A percentile compares a stretch with the other conserved stretches of the same genome.
phyloP scores from a whole-genome alignment of 2,888 invertebrate species.

The Coleophora deauratella region DNA sequence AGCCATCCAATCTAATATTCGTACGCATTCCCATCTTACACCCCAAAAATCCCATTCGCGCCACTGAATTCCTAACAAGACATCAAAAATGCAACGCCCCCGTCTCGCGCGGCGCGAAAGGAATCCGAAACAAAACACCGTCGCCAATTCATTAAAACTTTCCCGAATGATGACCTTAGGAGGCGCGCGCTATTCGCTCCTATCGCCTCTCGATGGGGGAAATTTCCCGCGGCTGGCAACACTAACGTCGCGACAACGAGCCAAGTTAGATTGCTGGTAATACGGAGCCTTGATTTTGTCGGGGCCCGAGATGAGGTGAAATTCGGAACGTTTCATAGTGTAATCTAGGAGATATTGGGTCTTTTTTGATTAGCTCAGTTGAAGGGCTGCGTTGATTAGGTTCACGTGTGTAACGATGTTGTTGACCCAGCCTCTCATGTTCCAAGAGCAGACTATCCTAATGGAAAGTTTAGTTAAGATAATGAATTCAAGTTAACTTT shows the following conservation, averaged over 20 bases:
- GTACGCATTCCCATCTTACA: background rate
- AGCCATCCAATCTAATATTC: background rate
- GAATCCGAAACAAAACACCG: conserved; percentile 26
- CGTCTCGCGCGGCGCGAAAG: conserved; percentile 11
- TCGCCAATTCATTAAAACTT: conserved; percentile 61
- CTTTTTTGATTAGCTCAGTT: too few relatives aligned
- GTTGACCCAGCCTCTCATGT: too few relatives aligned
- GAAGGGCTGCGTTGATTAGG: conserved; percentile 1
- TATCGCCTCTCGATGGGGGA: conserved; percentile 33
- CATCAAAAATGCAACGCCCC: conserved; percentile 19
- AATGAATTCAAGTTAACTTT: too few relatives aligned
- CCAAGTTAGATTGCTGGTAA: conserved; percentile 56
- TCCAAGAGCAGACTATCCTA: too few relatives aligned
- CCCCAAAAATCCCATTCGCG: background rate
- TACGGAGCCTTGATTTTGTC: conserved; percentile 33
- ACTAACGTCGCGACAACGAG: conserved; percentile 52
- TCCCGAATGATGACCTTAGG: conserved; percentile 30
- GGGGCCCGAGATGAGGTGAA: conserved; percentile 17
- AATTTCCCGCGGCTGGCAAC: conserved; percentile 32
- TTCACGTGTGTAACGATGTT: too few relatives aligned
- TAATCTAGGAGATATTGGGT: conserved; percentile 1
- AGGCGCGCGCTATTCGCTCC: conserved; percentile 11
- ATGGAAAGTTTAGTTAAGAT: too few relatives aligned
- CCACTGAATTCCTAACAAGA: conserved; percentile 1
- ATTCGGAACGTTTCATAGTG: background rate